These are phyloP conservation scores for Notechis scutatus DNA, from an alignment of 2,113 vertebrate genomes.

Conservation along the genomic window DNA sequence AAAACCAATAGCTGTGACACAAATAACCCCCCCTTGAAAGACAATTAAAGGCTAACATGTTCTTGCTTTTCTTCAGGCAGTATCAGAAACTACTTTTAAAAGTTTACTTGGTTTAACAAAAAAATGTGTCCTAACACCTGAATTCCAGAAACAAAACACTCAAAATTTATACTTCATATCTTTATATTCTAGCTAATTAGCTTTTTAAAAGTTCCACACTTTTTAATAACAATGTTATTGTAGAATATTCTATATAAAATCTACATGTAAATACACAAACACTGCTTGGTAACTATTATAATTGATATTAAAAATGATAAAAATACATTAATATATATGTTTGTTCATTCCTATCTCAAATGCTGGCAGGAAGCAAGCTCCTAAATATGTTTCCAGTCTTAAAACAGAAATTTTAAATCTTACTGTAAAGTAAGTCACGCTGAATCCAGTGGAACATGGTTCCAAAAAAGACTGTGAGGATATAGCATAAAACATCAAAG, in stretches of 20 bases:
- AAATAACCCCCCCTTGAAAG: neutral
- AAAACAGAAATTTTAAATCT: neutral
- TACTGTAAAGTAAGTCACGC: neutral
- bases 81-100: neutral
- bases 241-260: neutral
- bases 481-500: constrained; percentile 42
- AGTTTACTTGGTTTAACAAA: neutral
- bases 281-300: neutral
- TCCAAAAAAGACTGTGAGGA: neutral
- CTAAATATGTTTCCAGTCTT: neutral
- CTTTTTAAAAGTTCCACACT: neutral
- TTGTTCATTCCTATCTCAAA: neutral
- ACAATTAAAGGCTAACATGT: neutral
- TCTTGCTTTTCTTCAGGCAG: neutral
- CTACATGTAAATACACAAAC: neutral
- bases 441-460: neutral
- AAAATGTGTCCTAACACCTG: neutral
- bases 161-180: neutral
- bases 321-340: neutral
- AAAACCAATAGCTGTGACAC: neutral
- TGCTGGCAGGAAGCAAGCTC: neutral
- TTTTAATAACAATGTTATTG: neutral
- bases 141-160: neutral
- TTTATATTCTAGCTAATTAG: neutral
- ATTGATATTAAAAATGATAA: neutral